Conservation (phyloP, 2,797 vertebrate genomes). For the Thripadectes ignobilis region DNA sequence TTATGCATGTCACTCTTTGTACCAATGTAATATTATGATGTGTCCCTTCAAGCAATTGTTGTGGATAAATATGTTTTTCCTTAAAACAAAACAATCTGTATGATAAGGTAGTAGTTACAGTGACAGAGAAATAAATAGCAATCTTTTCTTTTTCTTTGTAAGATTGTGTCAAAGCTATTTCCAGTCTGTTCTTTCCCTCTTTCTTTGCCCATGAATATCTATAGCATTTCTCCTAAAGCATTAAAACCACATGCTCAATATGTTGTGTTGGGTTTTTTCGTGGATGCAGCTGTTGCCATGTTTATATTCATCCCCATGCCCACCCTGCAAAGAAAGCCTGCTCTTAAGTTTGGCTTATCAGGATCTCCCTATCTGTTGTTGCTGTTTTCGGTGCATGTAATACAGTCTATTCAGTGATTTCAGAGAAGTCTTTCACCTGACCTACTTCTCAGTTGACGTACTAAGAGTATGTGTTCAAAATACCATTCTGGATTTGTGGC, state of each 20-base stretch:
- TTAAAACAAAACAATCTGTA: background rate
- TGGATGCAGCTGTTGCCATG: background rate
- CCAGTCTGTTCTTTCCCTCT: background rate
- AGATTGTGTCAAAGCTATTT: background rate
- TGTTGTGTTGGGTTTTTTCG: fast-evolving
- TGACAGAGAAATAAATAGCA: background rate
- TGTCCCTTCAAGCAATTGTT: background rate
- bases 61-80: background rate
- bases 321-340: background rate
- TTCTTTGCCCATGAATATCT: background rate
- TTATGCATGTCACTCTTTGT: background rate
- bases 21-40: background rate
- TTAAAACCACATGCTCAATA: background rate
- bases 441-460: background rate
- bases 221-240: background rate
- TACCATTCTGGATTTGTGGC: background rate
- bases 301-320: background rate
- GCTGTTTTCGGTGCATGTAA: background rate
- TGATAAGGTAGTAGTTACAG: background rate
- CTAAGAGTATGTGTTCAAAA: background rate
- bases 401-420: background rate
- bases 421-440: background rate
- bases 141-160: background rate
- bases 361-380: background rate
- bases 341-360: background rate